Conservation (phyloP, 2,888 invertebrate species). For the Lithophane ornitopus region DNA sequence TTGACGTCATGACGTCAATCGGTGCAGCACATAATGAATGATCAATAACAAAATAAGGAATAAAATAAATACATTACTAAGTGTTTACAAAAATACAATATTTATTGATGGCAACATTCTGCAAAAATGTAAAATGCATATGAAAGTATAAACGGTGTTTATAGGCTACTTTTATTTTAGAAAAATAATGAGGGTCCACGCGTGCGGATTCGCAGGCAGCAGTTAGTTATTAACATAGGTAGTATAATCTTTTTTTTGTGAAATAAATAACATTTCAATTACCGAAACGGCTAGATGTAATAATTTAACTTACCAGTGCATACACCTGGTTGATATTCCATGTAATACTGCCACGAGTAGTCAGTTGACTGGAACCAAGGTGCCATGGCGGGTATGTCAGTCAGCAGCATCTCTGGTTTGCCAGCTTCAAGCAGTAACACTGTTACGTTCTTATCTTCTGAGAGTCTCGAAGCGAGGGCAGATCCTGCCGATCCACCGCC, state of each 20-base stretch:
- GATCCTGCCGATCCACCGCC: conserved; percentile 91
- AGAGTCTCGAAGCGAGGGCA: conserved; percentile 88
- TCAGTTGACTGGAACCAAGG: conserved; percentile 91
- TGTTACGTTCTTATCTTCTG: conserved; percentile 81
- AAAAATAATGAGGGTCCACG: no score
- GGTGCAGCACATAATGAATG: no score
- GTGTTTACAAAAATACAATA: no score
- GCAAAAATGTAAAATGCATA: no score
- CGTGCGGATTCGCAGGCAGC: no score
- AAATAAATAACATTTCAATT: conserved; percentile 3
- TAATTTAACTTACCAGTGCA: conserved; percentile 86
- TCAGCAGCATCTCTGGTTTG: conserved; percentile 86
- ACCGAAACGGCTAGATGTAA: background rate
- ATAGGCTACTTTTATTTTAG: no score
- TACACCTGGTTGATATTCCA: conserved; percentile 91
- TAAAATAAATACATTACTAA: no score
- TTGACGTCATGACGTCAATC: no score
- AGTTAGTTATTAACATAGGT: background rate
- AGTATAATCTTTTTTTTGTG: background rate
- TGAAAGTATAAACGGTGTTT: no score
- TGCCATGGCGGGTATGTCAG: conserved; percentile 90
- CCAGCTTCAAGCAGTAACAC: conserved; percentile 85
- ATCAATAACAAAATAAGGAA: no score
- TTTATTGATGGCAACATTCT: no score
- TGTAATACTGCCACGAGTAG: conserved; percentile 93